Conservation (phyloP, 2,888 invertebrate species). For the Drosophila pseudotakahashii region DNA sequence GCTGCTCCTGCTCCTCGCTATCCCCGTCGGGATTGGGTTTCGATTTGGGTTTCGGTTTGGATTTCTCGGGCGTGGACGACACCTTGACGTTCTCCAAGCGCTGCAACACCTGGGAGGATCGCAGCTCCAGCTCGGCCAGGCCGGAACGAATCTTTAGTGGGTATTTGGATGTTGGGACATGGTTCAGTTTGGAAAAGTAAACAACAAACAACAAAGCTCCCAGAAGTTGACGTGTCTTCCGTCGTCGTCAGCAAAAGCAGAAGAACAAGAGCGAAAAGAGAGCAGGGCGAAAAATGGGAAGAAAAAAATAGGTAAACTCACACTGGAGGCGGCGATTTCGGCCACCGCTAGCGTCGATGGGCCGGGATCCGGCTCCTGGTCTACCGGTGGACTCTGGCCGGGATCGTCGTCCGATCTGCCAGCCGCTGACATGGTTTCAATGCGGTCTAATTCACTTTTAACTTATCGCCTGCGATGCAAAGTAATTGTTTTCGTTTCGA, state of each 20-base stretch:
- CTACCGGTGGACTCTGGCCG: constrained; percentile 24
- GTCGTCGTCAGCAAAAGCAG: constrained; percentile 66
- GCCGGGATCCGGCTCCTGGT: constrained; percentile 29
- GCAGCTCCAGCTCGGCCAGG: constrained; percentile 88
- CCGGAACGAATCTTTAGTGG: constrained; percentile 86
- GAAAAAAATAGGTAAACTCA: constrained; percentile 55
- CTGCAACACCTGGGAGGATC: constrained; percentile 90
- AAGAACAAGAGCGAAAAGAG: not conserved
- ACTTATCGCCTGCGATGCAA: constrained; percentile 29
- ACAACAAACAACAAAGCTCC: constrained; percentile 1
- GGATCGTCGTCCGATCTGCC: constrained; percentile 65
- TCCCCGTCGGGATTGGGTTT: constrained; percentile 1
- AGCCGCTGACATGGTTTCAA: constrained; percentile 62
- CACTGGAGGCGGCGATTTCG: constrained; percentile 84
- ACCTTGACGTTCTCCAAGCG: constrained; percentile 87
- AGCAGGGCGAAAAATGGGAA: not conserved
- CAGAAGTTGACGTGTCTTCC: constrained; percentile 53
- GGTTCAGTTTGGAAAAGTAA: constrained; percentile 21
- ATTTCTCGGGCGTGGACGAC: constrained; percentile 45
- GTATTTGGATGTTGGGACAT: too few relatives aligned
- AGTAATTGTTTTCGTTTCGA: constrained; percentile 41
- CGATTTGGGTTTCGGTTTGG: not conserved
- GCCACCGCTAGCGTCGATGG: constrained; percentile 75
- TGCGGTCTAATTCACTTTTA: constrained; percentile 22
- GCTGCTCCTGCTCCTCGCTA: too few relatives aligned